Evolutionary conservation across 2,113 vertebrate genomes (phyloP), one percentile per base, ranked within the genome.

Genomic region (Nothocercus julius): DNA sequence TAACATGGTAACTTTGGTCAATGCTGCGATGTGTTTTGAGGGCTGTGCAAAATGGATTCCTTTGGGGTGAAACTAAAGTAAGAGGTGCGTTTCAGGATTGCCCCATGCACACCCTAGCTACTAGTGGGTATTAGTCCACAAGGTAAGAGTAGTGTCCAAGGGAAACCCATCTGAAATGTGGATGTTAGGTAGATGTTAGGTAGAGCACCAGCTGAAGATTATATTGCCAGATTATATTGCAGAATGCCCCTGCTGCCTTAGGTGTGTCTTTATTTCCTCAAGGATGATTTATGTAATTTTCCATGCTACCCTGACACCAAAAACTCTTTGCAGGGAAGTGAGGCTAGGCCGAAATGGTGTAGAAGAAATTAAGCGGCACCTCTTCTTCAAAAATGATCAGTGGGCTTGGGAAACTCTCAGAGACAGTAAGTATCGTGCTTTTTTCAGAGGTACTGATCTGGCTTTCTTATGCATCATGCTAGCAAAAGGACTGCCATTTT

Each of bases 331-430:
- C 94, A 99, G 99, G 98, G 99, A 99, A 83, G 98, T 99, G 85
- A 98, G 99, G 83, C 98, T 99, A 49, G 99, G 99, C 14, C 98
- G 99, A 88, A 99, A 99, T 66, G 99, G 99, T 3, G 98, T 99
- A 53, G 99, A 99, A 90, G 99, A 99, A 97, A 99, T 99, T 95
- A 99, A 99, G 97, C 97, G 99, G 13, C 99, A 99, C 91, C 98
- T 98, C 47, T 99, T 99, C 98, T 99, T 99, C 97, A 99, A 99
- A 98, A 99, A 99, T 81, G 99, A 99, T 96, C 99, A 99, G 3
- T 99, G 99, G 99, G 98, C 99, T 32, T 99, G 99, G 99, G 99
- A 99, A 94, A 99, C 97, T 83, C 99, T 99, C 84, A 97, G 99
- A 98, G 99, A 99, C 28, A 99, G 99, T 99, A 98, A 98, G 99